These are phyloP conservation scores for Gobio gobio DNA, from an alignment of 2,113 vertebrate species.

Conservation along the genomic window DNA sequence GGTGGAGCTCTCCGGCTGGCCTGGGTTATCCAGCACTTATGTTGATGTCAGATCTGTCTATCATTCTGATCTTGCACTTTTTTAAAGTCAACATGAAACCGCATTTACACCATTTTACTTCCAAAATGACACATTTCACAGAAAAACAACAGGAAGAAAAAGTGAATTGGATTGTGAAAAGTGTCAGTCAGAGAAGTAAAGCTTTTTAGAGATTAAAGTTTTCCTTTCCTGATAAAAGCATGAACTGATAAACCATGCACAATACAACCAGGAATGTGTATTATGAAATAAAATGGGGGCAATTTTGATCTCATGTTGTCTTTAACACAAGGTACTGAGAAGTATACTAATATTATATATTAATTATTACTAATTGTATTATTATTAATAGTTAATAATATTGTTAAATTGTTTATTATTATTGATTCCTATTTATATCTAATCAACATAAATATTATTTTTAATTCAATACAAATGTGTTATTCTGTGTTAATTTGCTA, in stretches of 20 bases:
- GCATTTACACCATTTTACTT: neutral
- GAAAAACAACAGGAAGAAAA: neutral
- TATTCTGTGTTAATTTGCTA: neutral
- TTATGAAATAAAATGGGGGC: neutral
- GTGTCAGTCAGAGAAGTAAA: neutral
- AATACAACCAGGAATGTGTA: neutral
- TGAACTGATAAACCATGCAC: neutral
- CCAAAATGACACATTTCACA: neutral
- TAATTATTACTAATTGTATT: neutral
- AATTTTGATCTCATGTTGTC: slow-evolving; percentile 36
- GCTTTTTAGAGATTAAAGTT: neutral
- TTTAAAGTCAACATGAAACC: slow-evolving; percentile 32
- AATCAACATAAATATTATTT: neutral
- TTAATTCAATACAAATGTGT: neutral
- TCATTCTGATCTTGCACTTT: neutral
- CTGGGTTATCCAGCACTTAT: slow-evolving; percentile 27
- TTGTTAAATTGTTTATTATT: neutral
- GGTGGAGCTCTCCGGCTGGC: slow-evolving; percentile 34
- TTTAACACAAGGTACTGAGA: slow-evolving; percentile 8
- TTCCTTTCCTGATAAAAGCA: neutral
- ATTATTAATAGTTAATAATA: neutral
- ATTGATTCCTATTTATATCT: neutral
- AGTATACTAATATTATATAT: neutral
- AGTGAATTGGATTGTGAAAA: neutral
- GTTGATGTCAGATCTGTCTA: slow-evolving; percentile 18